Evolutionary conservation across 1,140 invertebrate species (phyloP), one percentile per base, ranked within the genome.

Genomic region (Pectinophora gossypiella): DNA sequence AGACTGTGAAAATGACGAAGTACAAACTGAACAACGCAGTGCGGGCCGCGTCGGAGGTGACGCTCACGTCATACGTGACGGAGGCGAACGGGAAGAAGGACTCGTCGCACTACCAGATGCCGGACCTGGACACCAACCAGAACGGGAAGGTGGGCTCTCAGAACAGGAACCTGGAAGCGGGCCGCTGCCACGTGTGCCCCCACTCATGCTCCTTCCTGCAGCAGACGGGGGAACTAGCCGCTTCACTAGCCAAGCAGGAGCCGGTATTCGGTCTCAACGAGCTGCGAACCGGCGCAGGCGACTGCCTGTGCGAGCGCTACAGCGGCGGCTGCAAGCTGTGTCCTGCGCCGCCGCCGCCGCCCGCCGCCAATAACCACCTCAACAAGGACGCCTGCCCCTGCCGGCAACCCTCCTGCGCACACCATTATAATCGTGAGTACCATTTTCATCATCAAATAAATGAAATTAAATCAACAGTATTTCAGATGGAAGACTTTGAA

Each of bases 21-120:
- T 89, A 88, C 61, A 89, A 88, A 47, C 51, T 88, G 48, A 88
- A 84, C 56, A 84, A 85, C 57, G 69, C 73, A 32, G 64, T 68
- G 2, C 62, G 74, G 3, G 75, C 77, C 10, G 68, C 79, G 20
- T 83, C 85, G 18, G 85, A 88, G 57, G 85, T 89, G 47, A 88
- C 86, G 3, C 61, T 89, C 6, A 89, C 86, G 0, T 77, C 84
- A 7, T 89, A 84, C 62, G 73, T 89, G 68, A 64, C 75, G 5
- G 79, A 75, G 4, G 54, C 42, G 12, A 51, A 59, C 43, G 54
- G 20, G 9, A 56, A 62, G 42, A 66, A 63, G 44, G 61, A 72
- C 23, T 64, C 72, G 15, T 60, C 56, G n/a, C 54, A 59, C 3
- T 72, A 70, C 32, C 68, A 71, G 48, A 65, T 72, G 19, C 59